These are phyloP conservation scores for Chrysomallon squamiferum DNA, from an alignment of 1,140 invertebrate species.

Conservation along the genomic window DNA sequence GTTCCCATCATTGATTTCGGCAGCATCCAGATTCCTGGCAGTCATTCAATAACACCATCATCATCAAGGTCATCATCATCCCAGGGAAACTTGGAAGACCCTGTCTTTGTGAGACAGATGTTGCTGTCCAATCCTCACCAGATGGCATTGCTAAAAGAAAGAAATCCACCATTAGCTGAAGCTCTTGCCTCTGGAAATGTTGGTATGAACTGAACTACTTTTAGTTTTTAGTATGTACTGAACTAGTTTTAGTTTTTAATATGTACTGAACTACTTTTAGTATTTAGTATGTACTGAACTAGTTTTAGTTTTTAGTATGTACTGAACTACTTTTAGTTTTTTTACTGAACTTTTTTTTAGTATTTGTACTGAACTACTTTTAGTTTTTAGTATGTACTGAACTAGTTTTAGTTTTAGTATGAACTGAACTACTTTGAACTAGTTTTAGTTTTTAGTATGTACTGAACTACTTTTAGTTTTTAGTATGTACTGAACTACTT, in stretches of 20 bases:
- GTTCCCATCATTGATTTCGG: conserved; percentile 78
- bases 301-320: too few relatives aligned
- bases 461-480: too few relatives aligned
- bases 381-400: too few relatives aligned
- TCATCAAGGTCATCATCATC: conserved; percentile 27
- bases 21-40: conserved; percentile 78
- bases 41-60: not conserved
- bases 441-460: too few relatives aligned
- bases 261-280: too few relatives aligned
- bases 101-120: conserved; percentile 86
- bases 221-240: not conserved
- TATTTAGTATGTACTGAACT: too few relatives aligned
- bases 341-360: too few relatives aligned
- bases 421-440: too few relatives aligned
- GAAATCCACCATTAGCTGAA: conserved; percentile 91
- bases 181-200: conserved; percentile 84
- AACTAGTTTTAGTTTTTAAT: too few relatives aligned
- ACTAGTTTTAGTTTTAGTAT: too few relatives aligned
- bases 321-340: conserved; percentile 1
- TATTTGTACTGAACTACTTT: too few relatives aligned
- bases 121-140: conserved; percentile 92
- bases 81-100: conserved; percentile 73
- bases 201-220: conserved; percentile 62
- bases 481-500: too few relatives aligned
- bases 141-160: conserved; percentile 87